Evolutionary conservation across 2,797 vertebrate species (phyloP), one percentile per base, ranked within the genome.

Genomic region (Petrocephalus sullivani): DNA sequence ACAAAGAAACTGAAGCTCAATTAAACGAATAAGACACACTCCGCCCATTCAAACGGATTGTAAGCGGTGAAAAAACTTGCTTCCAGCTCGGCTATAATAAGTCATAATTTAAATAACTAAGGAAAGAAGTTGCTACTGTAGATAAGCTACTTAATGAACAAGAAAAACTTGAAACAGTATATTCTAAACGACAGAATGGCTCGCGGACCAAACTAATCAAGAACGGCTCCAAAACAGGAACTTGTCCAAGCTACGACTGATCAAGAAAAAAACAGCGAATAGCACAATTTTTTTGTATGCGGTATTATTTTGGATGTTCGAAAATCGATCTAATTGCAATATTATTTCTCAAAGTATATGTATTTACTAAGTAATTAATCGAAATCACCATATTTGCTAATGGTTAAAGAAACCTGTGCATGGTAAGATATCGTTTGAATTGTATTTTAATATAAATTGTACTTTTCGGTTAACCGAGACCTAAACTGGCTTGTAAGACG

Each of bases 1-100:
- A 94, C 91, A 94, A 91, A 95, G 94, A 94, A 93, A 93, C 92
- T 90, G 94, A 95, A 93, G 93, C 95, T 95, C 93, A 94, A 94
- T 96, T 95, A 96, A 96, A 94, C 94, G 91, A 94, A 89, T 93
- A 89, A 93, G 93, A 95, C 95, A 95, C 93, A 93, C 93, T 94
- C 90, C 89, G 90, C 95, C 60, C 54, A 84, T 56, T 51, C 60
- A 85, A 61, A 60, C 78, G 78, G 54, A 9, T 53, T 82, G 56
- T 16, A 67, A 56, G 49, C 10, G 33, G 53, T 16, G 23, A 12
- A 23, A 58, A 85, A 85, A 67, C 46, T 56, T 46, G 81, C 49
- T 60, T 16, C 7, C 49, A 54, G 75, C n/a, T 41, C 23, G 37
- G 10, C 81, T n/a, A 53, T 53, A 64, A 33, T 83, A 61, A 64